Conservation (phyloP, 2,888 invertebrate genomes). For the Morpho achilles region DNA sequence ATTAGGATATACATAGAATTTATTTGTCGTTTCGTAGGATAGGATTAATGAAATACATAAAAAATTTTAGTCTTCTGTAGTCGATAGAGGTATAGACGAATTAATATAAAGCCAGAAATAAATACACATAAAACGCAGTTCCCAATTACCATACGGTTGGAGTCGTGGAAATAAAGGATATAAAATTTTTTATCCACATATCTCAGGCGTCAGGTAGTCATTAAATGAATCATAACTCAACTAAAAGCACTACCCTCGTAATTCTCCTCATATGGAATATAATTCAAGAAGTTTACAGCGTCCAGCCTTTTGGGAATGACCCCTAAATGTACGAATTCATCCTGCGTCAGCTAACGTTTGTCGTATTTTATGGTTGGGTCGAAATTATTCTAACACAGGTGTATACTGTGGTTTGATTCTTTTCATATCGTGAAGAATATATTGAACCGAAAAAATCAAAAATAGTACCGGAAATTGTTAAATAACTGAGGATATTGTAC, state of each 20-base stretch:
- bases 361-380: conserved; percentile 21
- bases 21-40: too few relatives aligned
- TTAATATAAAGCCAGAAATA: too few relatives aligned
- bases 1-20: too few relatives aligned
- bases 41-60: too few relatives aligned
- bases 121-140: not conserved
- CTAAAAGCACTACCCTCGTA: conserved; percentile 53
- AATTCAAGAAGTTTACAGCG: conserved; percentile 26
- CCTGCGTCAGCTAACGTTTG: conserved; percentile 50
- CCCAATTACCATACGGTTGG: conserved; percentile 3
- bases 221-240: conserved; percentile 57
- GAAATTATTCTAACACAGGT: conserved; percentile 23
- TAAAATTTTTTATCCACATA: conserved; percentile 21
- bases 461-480: too few relatives aligned
- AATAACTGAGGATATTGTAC: too few relatives aligned
- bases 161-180: conserved; percentile 1
- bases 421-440: not conserved
- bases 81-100: not conserved
- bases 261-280: conserved; percentile 57
- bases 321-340: conserved; percentile 54
- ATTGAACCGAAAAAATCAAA: too few relatives aligned
- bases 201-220: conserved; percentile 36
- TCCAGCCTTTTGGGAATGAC: conserved; percentile 38
- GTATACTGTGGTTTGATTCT: conserved; percentile 15
- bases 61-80: too few relatives aligned